Evolutionary conservation across 2,797 vertebrate genomes (phyloP).

Genomic region (Tenualosa thibaudeaui): DNA sequence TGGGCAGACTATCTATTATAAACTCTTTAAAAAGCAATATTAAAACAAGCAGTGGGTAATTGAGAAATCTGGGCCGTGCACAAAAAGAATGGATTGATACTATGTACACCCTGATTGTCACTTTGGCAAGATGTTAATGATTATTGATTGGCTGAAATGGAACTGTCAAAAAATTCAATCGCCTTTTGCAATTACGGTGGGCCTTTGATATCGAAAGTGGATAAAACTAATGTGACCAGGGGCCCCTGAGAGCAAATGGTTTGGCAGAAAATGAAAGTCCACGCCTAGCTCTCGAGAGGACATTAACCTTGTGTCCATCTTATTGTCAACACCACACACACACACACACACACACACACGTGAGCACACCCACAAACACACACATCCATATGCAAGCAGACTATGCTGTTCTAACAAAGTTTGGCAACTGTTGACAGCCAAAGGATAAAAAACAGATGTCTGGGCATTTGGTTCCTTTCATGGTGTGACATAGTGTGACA

Average conservation of each 20-base stretch:
- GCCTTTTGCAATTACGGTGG: conserved; percentile 38
- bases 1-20: neutral
- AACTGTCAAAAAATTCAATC: conserved; percentile 57
- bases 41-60: conserved; percentile 13
- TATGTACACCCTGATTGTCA: conserved; percentile 41
- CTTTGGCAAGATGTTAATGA: conserved; percentile 49
- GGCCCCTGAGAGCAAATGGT: neutral
- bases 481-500: neutral
- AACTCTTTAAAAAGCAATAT: conserved; percentile 3
- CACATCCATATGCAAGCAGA: neutral
- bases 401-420: neutral
- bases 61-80: conserved; percentile 27
- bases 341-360: conserved; percentile 3
- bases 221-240: conserved; percentile 44
- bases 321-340: conserved; percentile 24
- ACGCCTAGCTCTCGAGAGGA: neutral
- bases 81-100: conserved; percentile 48
- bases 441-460: neutral
- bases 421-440: neutral
- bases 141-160: conserved; percentile 63
- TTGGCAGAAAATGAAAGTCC: conserved; percentile 34
- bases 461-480: neutral
- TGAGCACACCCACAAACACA: neutral
- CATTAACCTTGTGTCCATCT: conserved; percentile 20
- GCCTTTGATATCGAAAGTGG: conserved; percentile 50